Evolutionary conservation across 2,797 vertebrate genomes (phyloP).

Genomic region (Tarsius wallacei): DNA sequence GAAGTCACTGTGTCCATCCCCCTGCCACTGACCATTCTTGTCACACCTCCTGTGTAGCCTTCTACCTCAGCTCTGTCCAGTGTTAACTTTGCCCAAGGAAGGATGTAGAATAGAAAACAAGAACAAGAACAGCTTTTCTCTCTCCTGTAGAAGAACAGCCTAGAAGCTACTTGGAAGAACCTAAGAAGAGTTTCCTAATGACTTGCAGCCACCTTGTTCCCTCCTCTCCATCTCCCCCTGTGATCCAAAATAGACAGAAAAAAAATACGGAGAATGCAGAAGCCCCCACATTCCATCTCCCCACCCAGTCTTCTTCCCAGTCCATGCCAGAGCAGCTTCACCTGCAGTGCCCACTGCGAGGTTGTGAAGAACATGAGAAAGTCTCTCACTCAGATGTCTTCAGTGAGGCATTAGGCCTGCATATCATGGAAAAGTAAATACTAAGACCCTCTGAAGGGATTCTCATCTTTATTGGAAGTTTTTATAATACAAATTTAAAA

Average conservation of each 20-base stretch:
- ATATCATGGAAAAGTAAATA: background rate
- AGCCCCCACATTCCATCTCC: background rate
- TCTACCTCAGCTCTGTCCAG: background rate
- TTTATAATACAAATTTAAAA: conserved; percentile 28
- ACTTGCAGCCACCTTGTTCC: background rate
- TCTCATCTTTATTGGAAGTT: background rate
- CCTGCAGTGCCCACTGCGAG: background rate
- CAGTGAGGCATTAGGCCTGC: background rate
- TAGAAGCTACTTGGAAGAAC: conserved; percentile 33
- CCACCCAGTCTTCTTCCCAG: background rate
- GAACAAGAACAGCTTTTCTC: background rate
- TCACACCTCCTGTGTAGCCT: background rate
- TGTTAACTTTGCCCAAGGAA: background rate
- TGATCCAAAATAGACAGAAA: background rate
- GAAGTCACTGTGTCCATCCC: background rate
- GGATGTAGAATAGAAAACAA: background rate
- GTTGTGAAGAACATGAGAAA: background rate
- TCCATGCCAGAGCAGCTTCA: background rate
- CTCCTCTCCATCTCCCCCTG: background rate
- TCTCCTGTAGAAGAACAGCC: background rate
- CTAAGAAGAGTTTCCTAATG: conserved; percentile 17
- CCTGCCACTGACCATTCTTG: background rate
- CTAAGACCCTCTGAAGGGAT: background rate
- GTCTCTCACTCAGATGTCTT: background rate
- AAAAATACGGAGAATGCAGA: background rate